Base-by-base conservation (phyloP, 2,113 vertebrate species). In the Rousettus leschenaultii region DNA sequence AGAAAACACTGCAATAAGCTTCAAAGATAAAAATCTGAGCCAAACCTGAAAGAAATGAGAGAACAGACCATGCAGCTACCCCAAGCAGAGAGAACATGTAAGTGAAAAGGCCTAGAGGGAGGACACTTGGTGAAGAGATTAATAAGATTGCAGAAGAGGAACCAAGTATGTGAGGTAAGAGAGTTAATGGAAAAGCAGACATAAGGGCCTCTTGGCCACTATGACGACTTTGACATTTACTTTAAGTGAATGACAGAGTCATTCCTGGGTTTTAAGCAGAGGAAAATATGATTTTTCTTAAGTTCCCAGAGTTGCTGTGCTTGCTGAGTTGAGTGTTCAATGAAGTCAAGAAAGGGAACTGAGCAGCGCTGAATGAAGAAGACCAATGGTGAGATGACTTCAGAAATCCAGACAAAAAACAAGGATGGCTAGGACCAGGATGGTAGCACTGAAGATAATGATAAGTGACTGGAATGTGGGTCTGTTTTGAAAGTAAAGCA, bases 321-420 rank as follows among this genome's bases (percentile, higher is more conserved):
- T 28, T 14, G 38, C 38, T 40, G 30, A 30, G 30, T 24, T 40
- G 75, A 59, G 15, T 19, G 33, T 9, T 59, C 12, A n/a, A 9
- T 66, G 35, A 79, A 43, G 45, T 80, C 19, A 3, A 28, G 28
- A 33, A 28, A 51, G 12, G 68, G 3, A 2, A 38, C 48, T 4
- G 16, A 61, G 53, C 45, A 43, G 63, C 1, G 6, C 43, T 22
- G 7, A 95, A 28, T 21, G 33, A 66, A 66, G 15, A 11, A 79
- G 68, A 66, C 45, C 43, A 21, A 11, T 12, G 9, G 7, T 1
- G 14, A 38, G 6, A 38, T 8, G 14, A 65, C 43, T 0, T 0
- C 18, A 12, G 11, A 55, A 18, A 71, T 9, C 19, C 18, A 48
- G 38, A 61, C 78, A 77, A 66, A 82, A 35, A 0, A 75, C 1